Percentiles rank a stretch among this genome's conserved stretches.
Evolutionary conservation across 2,888 invertebrate species (phyloP).

Genomic region (Dasysyrphus tricinctus): DNA sequence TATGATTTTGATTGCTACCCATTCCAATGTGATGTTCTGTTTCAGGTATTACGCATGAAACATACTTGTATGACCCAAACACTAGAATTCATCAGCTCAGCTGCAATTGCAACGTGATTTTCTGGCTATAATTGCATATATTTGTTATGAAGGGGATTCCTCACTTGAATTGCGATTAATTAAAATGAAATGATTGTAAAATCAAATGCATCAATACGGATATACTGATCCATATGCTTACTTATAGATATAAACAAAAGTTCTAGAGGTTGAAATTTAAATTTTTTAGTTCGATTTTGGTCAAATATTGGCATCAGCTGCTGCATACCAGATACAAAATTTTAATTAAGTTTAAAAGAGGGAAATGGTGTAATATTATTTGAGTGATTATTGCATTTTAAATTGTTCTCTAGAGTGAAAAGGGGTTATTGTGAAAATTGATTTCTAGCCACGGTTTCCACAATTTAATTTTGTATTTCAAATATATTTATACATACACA

Average conservation of each 20-base stretch:
- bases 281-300: neutral
- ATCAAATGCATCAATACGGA: constrained; percentile 12
- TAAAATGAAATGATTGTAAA: constrained; percentile 35
- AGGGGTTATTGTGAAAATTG: too few species aligned
- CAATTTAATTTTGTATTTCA: too few species aligned
- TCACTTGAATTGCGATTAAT: constrained; percentile 37
- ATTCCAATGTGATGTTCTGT: neutral
- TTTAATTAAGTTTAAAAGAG: constrained; percentile 19
- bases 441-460: neutral
- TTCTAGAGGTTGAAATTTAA: neutral
- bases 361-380: neutral
- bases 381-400: constrained; percentile 6
- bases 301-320: neutral
- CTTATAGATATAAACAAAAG: neutral
- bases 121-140: constrained; percentile 11
- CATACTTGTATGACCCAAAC: neutral
- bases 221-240: too few species aligned
- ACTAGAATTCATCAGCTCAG: neutral
- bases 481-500: too few species aligned
- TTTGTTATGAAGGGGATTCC: constrained; percentile 29
- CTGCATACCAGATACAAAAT: neutral
- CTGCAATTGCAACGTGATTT: constrained; percentile 18
- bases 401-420: neutral
- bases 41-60: neutral
- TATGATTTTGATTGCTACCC: neutral